Percentiles rank a stretch among this genome's conserved stretches.
Conservation (phyloP, 2,113 vertebrate species). For the Zeus faber region DNA sequence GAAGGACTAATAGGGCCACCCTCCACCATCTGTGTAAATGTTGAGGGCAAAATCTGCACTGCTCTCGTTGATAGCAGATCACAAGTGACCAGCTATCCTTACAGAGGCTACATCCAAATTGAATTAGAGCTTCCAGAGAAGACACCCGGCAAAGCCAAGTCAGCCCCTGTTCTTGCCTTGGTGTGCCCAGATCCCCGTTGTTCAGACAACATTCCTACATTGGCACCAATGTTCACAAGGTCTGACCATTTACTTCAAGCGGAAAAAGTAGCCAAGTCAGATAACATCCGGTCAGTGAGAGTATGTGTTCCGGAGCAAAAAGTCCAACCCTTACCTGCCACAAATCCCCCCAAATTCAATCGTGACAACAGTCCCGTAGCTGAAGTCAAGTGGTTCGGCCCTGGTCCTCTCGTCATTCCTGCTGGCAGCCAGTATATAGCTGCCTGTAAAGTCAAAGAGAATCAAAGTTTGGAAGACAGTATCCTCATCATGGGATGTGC, state of each 20-base stretch:
- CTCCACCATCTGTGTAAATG: neutral
- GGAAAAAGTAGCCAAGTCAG: neutral
- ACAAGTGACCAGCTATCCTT: constrained; percentile 10
- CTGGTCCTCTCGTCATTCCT: constrained; percentile 1
- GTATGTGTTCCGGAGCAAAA: too few relatives aligned
- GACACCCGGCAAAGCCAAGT: neutral
- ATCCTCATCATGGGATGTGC: neutral
- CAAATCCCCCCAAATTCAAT: neutral
- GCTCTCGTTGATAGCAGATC: constrained; percentile 4
- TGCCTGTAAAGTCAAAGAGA: neutral
- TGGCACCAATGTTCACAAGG: too few relatives aligned
- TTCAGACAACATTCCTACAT: too few relatives aligned
- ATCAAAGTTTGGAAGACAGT: neutral
- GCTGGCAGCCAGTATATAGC: neutral
- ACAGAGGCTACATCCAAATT: constrained; percentile 2
- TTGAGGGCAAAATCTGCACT: neutral
- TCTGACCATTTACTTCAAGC: neutral
- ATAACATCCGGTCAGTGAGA: neutral
- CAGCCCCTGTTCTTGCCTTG: constrained; percentile 31
- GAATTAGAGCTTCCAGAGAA: constrained; percentile 16
- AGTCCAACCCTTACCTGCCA: too few relatives aligned
- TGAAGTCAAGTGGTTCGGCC: neutral
- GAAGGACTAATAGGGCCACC: constrained; percentile 9
- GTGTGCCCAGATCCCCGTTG: constrained; percentile 5
- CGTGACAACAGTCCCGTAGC: neutral